A percentile compares a stretch with the other conserved stretches of the same genome.
Conservation (phyloP, 1,140 invertebrate genomes). For the Drosophila pseudoobscura region DNA sequence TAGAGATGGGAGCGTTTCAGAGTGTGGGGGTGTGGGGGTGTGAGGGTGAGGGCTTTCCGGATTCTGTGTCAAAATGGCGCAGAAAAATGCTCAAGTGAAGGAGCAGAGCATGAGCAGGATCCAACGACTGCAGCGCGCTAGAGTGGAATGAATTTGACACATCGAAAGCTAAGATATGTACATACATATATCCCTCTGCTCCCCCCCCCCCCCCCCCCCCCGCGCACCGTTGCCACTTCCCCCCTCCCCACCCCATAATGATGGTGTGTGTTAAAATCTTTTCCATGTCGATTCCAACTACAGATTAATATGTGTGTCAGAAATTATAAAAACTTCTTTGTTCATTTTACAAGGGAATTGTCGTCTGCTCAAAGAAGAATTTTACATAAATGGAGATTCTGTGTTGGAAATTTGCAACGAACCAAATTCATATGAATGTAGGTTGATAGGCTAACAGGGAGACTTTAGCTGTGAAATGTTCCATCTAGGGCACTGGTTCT, state of each 20-base stretch:
- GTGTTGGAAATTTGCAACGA: too few species aligned
- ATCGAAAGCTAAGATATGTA: conserved; percentile 54
- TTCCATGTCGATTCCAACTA: conserved; percentile 21
- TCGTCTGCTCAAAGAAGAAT: not conserved
- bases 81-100: conserved; percentile 64
- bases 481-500: too few species aligned
- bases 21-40: conserved; percentile 4
- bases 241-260: too few species aligned
- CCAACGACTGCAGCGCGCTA: conserved; percentile 48
- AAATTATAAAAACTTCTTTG: not conserved
- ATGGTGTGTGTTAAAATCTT: conserved; percentile 17
- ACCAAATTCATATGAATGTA: too few species aligned
- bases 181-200: conserved; percentile 2
- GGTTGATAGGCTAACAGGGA: too few species aligned
- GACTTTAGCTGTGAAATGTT: too few species aligned
- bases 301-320: conserved; percentile 15
- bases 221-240: conserved; percentile 10
- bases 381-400: conserved; percentile 5
- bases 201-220: too few species aligned
- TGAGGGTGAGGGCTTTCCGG: conserved; percentile 36
- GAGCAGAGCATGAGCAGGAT: not conserved
- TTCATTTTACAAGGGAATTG: not conserved
- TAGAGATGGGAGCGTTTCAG: conserved; percentile 8
- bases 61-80: conserved; percentile 76
- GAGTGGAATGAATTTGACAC: conserved; percentile 57